A percentile compares a stretch with the other conserved stretches of the same genome.
These are phyloP conservation scores for Papilio polytes DNA, from an alignment of 1,140 invertebrate species.

Conservation along the genomic window DNA sequence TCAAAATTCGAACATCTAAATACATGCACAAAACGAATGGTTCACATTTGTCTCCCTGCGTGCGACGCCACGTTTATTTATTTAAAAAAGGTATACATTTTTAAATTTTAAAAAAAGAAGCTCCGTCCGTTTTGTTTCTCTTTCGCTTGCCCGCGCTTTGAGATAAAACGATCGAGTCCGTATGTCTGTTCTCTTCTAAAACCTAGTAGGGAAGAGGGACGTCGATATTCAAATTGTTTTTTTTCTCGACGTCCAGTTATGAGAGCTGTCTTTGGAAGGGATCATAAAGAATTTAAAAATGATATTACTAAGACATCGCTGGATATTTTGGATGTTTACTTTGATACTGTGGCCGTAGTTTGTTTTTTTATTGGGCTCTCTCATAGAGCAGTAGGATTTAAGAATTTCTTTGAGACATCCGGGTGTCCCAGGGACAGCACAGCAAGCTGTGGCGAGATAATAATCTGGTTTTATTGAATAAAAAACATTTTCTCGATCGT, in stretches of 20 bases:
- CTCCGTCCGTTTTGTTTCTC: slow-evolving; percentile 65
- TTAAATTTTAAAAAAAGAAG: slow-evolving; percentile 60
- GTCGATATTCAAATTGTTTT: slow-evolving; percentile 45
- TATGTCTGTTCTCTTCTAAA: slow-evolving; percentile 40
- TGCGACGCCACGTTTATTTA: slow-evolving; percentile 59
- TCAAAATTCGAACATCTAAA: slow-evolving; percentile 63
- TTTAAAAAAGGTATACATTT: slow-evolving; percentile 63
- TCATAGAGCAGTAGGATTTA: slow-evolving; percentile 45
- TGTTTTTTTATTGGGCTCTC: slow-evolving; percentile 51
- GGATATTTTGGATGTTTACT: slow-evolving; percentile 68
- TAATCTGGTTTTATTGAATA: slow-evolving; percentile 56
- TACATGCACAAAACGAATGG: slow-evolving; percentile 64
- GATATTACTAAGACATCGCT: slow-evolving; percentile 60
- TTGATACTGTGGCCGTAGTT: slow-evolving; percentile 51
- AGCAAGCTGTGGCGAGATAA: slow-evolving; percentile 44
- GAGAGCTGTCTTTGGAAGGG: slow-evolving; percentile 58
- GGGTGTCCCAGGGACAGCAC: slow-evolving; percentile 46
- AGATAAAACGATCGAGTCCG: slow-evolving; percentile 48
- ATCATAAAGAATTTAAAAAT: slow-evolving; percentile 73
- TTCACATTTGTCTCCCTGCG: slow-evolving; percentile 67
- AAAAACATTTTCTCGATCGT: slow-evolving; percentile 52
- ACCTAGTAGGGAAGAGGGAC: slow-evolving; percentile 44
- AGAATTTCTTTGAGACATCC: slow-evolving; percentile 52
- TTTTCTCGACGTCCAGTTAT: slow-evolving; percentile 57
- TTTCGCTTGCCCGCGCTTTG: slow-evolving; percentile 54